A percentile compares a stretch with the other conserved stretches of the same genome.
phyloP scores from a whole-genome alignment of 2,113 vertebrate species.

The Notarius lentiginosus region DNA sequence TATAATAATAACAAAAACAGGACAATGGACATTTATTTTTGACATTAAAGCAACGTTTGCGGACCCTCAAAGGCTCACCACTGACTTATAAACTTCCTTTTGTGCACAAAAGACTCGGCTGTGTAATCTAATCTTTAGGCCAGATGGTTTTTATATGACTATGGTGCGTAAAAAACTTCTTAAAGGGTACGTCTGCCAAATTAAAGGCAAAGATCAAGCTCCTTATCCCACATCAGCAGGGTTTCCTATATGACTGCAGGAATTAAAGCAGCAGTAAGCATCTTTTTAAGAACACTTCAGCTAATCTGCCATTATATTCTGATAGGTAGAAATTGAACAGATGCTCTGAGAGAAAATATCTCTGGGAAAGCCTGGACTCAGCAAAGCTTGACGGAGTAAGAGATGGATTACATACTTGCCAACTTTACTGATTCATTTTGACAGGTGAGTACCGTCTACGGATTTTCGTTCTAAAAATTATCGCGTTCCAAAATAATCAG shows the following conservation, averaged over 20 bases:
- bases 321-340: not conserved
- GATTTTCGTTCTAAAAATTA: no score
- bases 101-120: slow-evolving; percentile 28
- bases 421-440: no score
- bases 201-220: slow-evolving; percentile 50
- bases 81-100: slow-evolving; percentile 31
- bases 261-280: slow-evolving; percentile 1
- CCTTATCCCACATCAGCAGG: slow-evolving; percentile 44
- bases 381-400: not conserved
- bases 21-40: not conserved
- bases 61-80: not conserved
- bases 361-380: not conserved
- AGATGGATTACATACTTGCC: not conserved
- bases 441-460: no score
- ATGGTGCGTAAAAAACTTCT: slow-evolving; percentile 55
- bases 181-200: slow-evolving; percentile 45
- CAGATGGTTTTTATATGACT: slow-evolving; percentile 61
- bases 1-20: not conserved
- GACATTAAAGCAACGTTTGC: not conserved
- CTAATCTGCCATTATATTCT: not conserved
- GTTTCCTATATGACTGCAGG: slow-evolving; percentile 6
- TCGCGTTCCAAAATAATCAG: no score
- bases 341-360: not conserved
- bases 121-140: slow-evolving; percentile 57
- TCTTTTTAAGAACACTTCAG: slow-evolving; percentile 4